A percentile compares a stretch with the other conserved stretches of the same genome.
Evolutionary conservation across 2,113 vertebrate species (phyloP).

Genomic region (Calidris pygmaea): DNA sequence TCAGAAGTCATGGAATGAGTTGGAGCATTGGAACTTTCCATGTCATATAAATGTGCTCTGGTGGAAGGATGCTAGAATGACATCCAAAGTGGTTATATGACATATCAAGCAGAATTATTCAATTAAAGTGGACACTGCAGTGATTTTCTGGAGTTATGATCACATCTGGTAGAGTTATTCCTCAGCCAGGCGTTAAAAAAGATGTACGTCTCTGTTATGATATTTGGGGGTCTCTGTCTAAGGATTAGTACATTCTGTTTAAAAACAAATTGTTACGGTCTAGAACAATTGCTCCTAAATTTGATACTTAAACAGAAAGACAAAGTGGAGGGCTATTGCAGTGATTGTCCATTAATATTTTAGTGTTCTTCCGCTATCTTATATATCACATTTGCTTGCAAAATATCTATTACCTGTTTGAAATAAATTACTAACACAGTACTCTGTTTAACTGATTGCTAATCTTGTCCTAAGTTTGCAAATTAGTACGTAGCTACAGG

Average conservation of each 20-base stretch:
- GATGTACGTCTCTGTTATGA: not conserved
- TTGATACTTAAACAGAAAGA: not conserved
- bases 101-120: not conserved
- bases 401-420: not conserved
- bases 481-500: not conserved
- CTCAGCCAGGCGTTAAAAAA: not conserved
- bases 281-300: not conserved
- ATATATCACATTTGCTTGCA: not conserved
- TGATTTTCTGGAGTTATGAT: not conserved
- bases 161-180: not conserved
- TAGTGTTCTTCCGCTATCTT: not conserved
- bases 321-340: not conserved
- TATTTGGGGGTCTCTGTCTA: not conserved
- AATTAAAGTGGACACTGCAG: not conserved
- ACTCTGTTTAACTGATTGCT: slow-evolving; percentile 12
- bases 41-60: not conserved
- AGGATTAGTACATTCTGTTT: not conserved
- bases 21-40: not conserved
- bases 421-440: not conserved
- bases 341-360: not conserved
- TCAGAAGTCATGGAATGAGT: not conserved
- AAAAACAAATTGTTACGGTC: not conserved
- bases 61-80: not conserved
- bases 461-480: slow-evolving; percentile 11
- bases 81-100: not conserved